These are phyloP conservation scores for Elgonia sp. DNA, from an alignment of 2,888 invertebrate species.

Conservation along the genomic window DNA sequence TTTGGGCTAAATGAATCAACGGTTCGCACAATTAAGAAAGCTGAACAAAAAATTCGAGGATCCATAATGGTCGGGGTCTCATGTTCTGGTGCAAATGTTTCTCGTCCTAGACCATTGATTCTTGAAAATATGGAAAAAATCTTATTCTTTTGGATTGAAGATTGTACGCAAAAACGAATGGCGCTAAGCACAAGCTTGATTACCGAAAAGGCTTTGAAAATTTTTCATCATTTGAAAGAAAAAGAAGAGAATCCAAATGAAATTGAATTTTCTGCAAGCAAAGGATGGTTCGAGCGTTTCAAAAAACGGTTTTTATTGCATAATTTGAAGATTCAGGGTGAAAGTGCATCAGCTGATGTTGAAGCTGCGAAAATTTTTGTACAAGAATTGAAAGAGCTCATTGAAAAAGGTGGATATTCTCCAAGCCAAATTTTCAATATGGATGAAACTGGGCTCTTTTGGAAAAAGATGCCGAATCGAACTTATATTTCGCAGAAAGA, in stretches of 20 bases:
- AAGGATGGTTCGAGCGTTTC: slow-evolving; percentile 72
- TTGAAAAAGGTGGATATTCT: slow-evolving; percentile 77
- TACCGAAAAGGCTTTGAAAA: slow-evolving; percentile 71
- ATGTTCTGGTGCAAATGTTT: slow-evolving; percentile 64
- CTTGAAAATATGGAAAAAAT: slow-evolving; percentile 71
- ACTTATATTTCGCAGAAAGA: slow-evolving; percentile 82
- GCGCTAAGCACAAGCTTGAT: slow-evolving; percentile 73
- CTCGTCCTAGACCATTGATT: slow-evolving; percentile 36
- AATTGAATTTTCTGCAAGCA: slow-evolving; percentile 61
- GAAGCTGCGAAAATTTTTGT: slow-evolving; percentile 56
- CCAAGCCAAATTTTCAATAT: slow-evolving; percentile 78
- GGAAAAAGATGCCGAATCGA: slow-evolving; percentile 78
- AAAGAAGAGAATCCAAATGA: slow-evolving; percentile 24
- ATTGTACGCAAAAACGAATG: slow-evolving; percentile 72
- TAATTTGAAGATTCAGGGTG: slow-evolving; percentile 64
- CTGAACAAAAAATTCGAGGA: slow-evolving; percentile 60
- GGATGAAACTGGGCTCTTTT: slow-evolving; percentile 77
- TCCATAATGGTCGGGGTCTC: slow-evolving; percentile 48
- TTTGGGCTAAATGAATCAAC: slow-evolving; percentile 71
- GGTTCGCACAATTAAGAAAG: slow-evolving; percentile 67
- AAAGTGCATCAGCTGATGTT: slow-evolving; percentile 69
- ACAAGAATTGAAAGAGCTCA: slow-evolving; percentile 69
- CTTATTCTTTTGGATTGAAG: slow-evolving; percentile 71
- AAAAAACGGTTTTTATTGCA: slow-evolving; percentile 52
- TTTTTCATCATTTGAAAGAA: slow-evolving; percentile 54